Conservation (phyloP, 2,888 invertebrate species). For the Omphaloscelis lunosa region DNA sequence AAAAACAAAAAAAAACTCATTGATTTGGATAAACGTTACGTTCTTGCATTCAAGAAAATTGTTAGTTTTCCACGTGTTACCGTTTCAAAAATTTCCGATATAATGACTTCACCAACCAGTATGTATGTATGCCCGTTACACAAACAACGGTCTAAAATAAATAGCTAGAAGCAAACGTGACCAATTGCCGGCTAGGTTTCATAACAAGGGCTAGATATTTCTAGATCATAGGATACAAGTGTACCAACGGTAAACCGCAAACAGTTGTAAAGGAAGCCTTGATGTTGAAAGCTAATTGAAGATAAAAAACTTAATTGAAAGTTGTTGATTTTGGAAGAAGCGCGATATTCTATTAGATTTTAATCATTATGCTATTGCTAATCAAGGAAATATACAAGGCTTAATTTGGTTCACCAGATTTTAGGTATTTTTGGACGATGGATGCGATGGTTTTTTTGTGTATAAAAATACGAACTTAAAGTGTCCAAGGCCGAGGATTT, state of each 20-base stretch:
- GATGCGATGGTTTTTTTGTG: no score
- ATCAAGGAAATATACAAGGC: not conserved
- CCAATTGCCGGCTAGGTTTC: slow-evolving; percentile 79
- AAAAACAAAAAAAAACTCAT: not conserved
- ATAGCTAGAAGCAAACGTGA: slow-evolving; percentile 78
- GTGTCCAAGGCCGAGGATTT: not conserved
- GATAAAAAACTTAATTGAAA: slow-evolving; percentile 23
- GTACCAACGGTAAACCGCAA: slow-evolving; percentile 73
- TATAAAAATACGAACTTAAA: no score
- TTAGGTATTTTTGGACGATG: no score
- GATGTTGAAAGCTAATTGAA: slow-evolving; percentile 49
- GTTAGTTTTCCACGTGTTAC: slow-evolving; percentile 45
- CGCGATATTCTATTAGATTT: slow-evolving; percentile 6
- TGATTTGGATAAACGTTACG: slow-evolving; percentile 18
- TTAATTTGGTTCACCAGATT: no score
- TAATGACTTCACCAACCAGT: slow-evolving; percentile 58
- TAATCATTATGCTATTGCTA: slow-evolving; percentile 17
- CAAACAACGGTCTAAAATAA: slow-evolving; percentile 71
- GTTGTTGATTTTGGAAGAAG: not conserved
- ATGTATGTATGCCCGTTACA: slow-evolving; percentile 67
- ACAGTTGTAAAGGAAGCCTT: slow-evolving; percentile 56
- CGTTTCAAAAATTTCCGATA: slow-evolving; percentile 52
- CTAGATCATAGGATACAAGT: slow-evolving; percentile 79
- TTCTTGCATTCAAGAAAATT: slow-evolving; percentile 30
- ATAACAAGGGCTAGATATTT: slow-evolving; percentile 84